Evolutionary conservation across 2,113 vertebrate genomes (phyloP), one percentile per base, ranked within the genome.

Genomic region (Bubalus kerabau): DNA sequence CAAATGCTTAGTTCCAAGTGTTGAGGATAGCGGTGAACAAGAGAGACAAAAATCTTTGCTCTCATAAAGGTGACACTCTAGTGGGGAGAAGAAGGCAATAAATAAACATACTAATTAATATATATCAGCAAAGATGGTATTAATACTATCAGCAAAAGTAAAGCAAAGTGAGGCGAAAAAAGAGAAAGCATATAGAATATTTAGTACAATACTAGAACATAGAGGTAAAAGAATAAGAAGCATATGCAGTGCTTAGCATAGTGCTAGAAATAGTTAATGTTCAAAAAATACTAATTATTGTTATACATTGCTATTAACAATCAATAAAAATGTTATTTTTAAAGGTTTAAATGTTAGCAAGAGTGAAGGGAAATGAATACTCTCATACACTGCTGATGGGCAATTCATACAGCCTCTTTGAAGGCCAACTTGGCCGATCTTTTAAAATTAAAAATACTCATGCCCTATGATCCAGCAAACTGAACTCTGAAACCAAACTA

Each of bases 101-200:
- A 93, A 62, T n/a, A 76, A 82, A 54, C 40, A 46, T 57, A 80
- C 56, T 48, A 78, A 78, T 87, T 78, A 50, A 91, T 15, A 48
- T 52, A 24, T 30, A 76, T 43, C 28, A 76, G 46, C 48, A 83
- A 23, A 87, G 60, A 78, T 64, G 76, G 21, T 59, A 40, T 50
- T 40, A 56, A 52, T 59, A 40, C 56, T n/a, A 56, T 50, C 43
- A 90, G 56, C 32, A 50, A 93, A 91, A 92, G 26, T 87, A 83
- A 96, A 97, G 74, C 62, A 67, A 87, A 30, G 17, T 57, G 90
- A 95, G 43, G 59, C 60, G 28, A 93, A 94, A 94, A 43, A 93
- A 90, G 67, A 94, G 2, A 93, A 96, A 96, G 36, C 46, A 88
- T 48, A 82, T 7, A 67, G 48, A 82, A 28, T 46, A 8, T 60